Conservation (phyloP, 37 sponge, comb jelly and placozoan species). For the Chondrosia reniformis region DNA sequence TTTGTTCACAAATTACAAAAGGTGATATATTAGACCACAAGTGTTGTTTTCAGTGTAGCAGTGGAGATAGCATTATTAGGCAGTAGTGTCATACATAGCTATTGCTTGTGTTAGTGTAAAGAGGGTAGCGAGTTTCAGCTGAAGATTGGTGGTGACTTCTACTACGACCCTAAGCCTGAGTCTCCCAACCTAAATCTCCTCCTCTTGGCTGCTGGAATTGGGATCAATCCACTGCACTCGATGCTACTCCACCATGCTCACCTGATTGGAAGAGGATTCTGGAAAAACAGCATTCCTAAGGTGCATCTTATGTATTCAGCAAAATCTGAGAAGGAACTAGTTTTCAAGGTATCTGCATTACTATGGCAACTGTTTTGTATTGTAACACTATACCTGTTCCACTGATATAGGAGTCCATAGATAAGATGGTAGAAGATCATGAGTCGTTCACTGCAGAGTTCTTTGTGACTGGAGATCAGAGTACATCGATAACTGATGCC, state of each 20-base stretch:
- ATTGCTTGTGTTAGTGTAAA: conserved; percentile 31
- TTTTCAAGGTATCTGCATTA: conserved; percentile 52
- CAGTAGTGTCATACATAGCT: neutral
- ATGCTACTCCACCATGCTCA: conserved; percentile 58
- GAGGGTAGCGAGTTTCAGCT: conserved; percentile 40
- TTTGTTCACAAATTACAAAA: too few species aligned
- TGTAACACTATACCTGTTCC: too few species aligned
- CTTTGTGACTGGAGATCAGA: too few species aligned
- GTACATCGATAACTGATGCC: too few species aligned
- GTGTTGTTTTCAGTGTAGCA: neutral
- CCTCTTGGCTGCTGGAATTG: conserved; percentile 78
- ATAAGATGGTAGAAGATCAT: too few species aligned
- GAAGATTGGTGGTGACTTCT: conserved; percentile 74
- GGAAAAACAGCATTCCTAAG: neutral
- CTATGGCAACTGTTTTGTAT: too few species aligned
- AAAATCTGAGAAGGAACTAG: conserved; percentile 31
- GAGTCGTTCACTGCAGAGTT: too few species aligned
- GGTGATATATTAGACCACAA: neutral
- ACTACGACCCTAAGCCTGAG: conserved; percentile 33
- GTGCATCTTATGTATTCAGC: conserved; percentile 66
- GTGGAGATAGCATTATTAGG: neutral
- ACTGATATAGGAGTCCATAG: too few species aligned
- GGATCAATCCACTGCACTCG: conserved; percentile 80
- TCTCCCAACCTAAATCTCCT: conserved; percentile 20
- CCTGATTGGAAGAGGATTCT: neutral